Base-by-base conservation (phyloP, 2,113 vertebrate genomes). In the Prunella fulvescens region DNA sequence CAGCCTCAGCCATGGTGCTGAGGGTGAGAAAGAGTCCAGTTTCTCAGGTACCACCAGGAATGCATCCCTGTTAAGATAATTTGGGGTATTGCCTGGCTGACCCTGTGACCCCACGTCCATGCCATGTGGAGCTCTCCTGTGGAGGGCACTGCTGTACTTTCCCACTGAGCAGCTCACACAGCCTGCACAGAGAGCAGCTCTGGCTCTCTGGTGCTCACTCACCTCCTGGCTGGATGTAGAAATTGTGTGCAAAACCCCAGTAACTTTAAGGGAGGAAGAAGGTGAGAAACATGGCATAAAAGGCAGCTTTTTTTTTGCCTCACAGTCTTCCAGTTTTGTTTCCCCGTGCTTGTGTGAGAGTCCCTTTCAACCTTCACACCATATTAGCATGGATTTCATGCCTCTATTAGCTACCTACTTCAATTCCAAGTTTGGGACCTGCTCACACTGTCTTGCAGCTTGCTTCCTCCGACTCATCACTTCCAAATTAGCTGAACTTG, bases 401-500 rank as follows among this genome's bases (percentile, higher is more conserved):
- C 51, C 67, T 81, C 80, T 64, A 2, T 74, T 44, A 86, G 80
- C 71, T 88, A 47, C 6, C 16, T 60, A n/a, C 83, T 80, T 76
- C 78, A 92, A 84, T 90, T 90, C 86, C 65, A 87, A 57, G 60
- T 74, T 60, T 42, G 64, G 65, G 80, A 88, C 72, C 61, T 78
- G 78, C 73, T 92, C 83, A 54, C 65, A 31, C 42, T 60, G 15
- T 14, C 82, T 96, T 79, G 86, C 82, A 86, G 80, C 83, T 93
- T 57, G 62, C 65, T 92, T 60, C 76, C n/a, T 81, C 76, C 90
- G 39, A 79, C 83, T 94, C 76, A 94, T 96, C 81, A 76, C 74
- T 72, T 96, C 90, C 88, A 96, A 97, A 96, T 94, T 90, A 96
- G 82, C 72, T 57, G 72, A 78, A 81, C 64, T 88, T 74, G 93